These are phyloP conservation scores for Himalopsyche phryganea DNA, from an alignment of 1,140 invertebrate genomes.

Conservation along the genomic window DNA sequence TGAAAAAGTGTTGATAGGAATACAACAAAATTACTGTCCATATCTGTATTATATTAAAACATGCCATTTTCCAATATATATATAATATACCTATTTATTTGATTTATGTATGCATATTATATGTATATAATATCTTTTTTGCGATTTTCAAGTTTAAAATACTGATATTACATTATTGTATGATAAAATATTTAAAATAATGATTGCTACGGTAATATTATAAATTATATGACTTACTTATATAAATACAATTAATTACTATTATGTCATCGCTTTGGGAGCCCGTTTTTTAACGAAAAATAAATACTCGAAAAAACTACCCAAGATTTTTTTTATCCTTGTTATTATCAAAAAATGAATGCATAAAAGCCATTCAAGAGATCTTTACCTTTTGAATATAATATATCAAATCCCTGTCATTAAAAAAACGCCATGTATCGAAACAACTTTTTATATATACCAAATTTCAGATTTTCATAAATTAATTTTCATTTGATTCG, in stretches of 20 bases:
- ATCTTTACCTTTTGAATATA: too few species aligned
- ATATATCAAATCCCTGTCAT: too few species aligned
- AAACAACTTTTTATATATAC: too few species aligned
- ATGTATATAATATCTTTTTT: constrained; percentile 6
- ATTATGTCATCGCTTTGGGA: constrained; percentile 33
- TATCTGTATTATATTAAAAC: background rate
- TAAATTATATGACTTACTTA: constrained; percentile 25
- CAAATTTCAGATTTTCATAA: too few species aligned
- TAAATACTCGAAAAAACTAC: constrained; percentile 31
- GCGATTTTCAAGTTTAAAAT: constrained; percentile 16
- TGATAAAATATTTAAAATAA: constrained; percentile 30
- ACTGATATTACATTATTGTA: constrained; percentile 29
- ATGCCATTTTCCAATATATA: background rate
- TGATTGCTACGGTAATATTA: constrained; percentile 31
- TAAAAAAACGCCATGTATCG: too few species aligned
- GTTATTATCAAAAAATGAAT: too few species aligned
- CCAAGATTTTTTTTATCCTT: constrained; percentile 3
- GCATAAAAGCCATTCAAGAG: too few species aligned
- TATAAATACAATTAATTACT: constrained; percentile 30
- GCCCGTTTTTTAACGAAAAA: constrained; percentile 34
- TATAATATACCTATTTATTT: background rate
- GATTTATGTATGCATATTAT: background rate
- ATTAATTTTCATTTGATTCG: too few species aligned
- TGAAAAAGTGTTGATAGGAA: background rate
- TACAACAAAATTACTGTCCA: background rate